A percentile compares a stretch with the other conserved stretches of the same genome.
Evolutionary conservation across 2,888 invertebrate genomes (phyloP).

Genomic region (Sicus ferrugineus): DNA sequence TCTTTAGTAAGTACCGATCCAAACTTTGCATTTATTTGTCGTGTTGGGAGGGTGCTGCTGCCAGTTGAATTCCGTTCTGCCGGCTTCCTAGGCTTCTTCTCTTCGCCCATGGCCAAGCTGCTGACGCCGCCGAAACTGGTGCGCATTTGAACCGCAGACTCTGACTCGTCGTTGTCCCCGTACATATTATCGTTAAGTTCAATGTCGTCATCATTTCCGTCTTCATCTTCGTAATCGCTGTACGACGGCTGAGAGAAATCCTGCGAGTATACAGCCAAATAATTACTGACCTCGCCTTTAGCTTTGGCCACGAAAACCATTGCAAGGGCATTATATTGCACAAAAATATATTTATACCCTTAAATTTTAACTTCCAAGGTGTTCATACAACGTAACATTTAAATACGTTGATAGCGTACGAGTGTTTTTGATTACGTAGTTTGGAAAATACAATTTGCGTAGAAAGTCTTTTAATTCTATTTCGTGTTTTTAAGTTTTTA

Average conservation of each 20-base stretch:
- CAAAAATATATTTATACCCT: too few relatives aligned
- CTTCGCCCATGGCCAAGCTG: constrained; percentile 37
- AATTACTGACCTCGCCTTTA: constrained; percentile 10
- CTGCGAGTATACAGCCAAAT: constrained; percentile 24
- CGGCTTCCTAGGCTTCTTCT: constrained; percentile 15
- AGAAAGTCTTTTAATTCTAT: too few relatives aligned
- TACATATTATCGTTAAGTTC: constrained; percentile 41
- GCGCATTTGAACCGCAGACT: constrained; percentile 42
- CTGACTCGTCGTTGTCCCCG: constrained; percentile 44
- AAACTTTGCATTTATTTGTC: constrained; percentile 47
- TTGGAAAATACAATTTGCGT: too few relatives aligned
- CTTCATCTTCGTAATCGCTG: constrained; percentile 29
- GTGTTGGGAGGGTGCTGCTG: constrained; percentile 50
- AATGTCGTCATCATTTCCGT: constrained; percentile 35
- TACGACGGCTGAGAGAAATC: constrained; percentile 27
- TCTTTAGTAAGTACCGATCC: constrained; percentile 47
- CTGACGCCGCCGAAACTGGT: constrained; percentile 44
- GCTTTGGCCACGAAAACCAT: too few relatives aligned
- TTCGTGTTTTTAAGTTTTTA: too few relatives aligned
- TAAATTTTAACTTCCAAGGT: not conserved
- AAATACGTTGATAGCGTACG: too few relatives aligned
- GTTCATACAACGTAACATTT: too few relatives aligned
- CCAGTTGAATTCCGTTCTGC: constrained; percentile 32
- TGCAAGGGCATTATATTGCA: too few relatives aligned
- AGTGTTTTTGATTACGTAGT: too few relatives aligned